phyloP scores from a whole-genome alignment of 2,888 invertebrate genomes.

The Melitaea athalia region DNA sequence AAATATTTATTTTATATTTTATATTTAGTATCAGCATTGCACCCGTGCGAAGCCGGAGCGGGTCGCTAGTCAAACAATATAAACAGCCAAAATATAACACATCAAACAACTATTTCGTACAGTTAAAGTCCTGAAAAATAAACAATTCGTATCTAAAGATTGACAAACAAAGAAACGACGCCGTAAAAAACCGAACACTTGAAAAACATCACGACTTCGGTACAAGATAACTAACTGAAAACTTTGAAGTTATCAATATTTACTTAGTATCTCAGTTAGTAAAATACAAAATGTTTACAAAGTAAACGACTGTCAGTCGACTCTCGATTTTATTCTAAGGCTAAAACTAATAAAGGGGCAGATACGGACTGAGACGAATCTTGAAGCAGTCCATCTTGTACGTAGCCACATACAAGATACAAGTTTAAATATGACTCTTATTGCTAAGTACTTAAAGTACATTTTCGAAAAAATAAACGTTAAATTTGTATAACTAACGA shows the following conservation, averaged over 20 bases:
- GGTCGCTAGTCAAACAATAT: too few relatives aligned
- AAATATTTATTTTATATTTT: too few relatives aligned
- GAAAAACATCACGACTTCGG: constrained; percentile 24
- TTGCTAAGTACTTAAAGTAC: constrained; percentile 8
- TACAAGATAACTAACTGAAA: constrained; percentile 26
- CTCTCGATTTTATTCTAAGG: constrained; percentile 11
- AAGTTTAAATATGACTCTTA: constrained; percentile 16
- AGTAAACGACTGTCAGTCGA: constrained; percentile 13
- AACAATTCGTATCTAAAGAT: not conserved
- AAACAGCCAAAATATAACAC: too few relatives aligned
- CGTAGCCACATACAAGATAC: constrained; percentile 18
- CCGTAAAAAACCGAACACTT: constrained; percentile 1
- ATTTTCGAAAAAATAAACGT: constrained; percentile 15
- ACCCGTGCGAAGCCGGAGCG: too few relatives aligned
- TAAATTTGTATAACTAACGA: constrained; percentile 18
- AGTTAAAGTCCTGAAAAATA: not conserved
- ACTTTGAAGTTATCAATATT: constrained; percentile 27
- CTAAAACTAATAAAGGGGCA: constrained; percentile 17
- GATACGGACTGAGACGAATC: constrained; percentile 27
- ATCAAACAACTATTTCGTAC: too few relatives aligned
- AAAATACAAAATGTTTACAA: constrained; percentile 18
- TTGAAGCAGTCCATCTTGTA: constrained; percentile 17
- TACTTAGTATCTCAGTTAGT: constrained; percentile 21
- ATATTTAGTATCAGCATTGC: too few relatives aligned
- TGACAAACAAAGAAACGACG: not conserved